Conservation (phyloP, 1,140 invertebrate species). For the Drosophila punjabiensis region DNA sequence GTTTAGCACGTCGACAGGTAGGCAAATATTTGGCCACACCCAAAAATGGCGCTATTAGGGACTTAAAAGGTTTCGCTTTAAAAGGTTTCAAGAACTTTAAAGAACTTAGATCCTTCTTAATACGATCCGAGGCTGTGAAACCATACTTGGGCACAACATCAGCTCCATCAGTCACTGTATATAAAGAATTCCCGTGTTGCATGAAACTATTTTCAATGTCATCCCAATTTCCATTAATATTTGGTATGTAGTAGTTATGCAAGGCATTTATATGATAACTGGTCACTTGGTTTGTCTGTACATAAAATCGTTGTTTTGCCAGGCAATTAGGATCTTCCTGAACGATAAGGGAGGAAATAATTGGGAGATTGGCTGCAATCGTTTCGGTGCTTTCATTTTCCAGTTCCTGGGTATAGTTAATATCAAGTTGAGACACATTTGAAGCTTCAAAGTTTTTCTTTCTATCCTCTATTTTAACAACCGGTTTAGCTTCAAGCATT, state of each 20-base stretch:
- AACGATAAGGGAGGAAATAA: conserved; percentile 42
- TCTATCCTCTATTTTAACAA: conserved; percentile 2
- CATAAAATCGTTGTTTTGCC: conserved; percentile 72
- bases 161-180: conserved; percentile 61
- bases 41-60: conserved; percentile 52
- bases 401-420: conserved; percentile 1
- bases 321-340: conserved; percentile 80
- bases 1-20: conserved; percentile 55
- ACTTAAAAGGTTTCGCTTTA: conserved; percentile 41
- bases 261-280: conserved; percentile 80
- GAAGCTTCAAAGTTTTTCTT: background rate
- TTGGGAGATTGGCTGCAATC: background rate
- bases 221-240: conserved; percentile 89
- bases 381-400: conserved; percentile 13
- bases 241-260: conserved; percentile 85
- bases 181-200: conserved; percentile 28
- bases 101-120: conserved; percentile 75
- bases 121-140: conserved; percentile 60
- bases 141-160: conserved; percentile 82
- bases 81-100: conserved; percentile 37
- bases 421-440: background rate
- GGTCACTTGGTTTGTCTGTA: conserved; percentile 71
- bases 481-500: conserved; percentile 52
- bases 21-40: conserved; percentile 71
- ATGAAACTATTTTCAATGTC: conserved; percentile 72